phyloP scores from a whole-genome alignment of 1,140 invertebrate genomes.

The Branchinecta lindahli region DNA sequence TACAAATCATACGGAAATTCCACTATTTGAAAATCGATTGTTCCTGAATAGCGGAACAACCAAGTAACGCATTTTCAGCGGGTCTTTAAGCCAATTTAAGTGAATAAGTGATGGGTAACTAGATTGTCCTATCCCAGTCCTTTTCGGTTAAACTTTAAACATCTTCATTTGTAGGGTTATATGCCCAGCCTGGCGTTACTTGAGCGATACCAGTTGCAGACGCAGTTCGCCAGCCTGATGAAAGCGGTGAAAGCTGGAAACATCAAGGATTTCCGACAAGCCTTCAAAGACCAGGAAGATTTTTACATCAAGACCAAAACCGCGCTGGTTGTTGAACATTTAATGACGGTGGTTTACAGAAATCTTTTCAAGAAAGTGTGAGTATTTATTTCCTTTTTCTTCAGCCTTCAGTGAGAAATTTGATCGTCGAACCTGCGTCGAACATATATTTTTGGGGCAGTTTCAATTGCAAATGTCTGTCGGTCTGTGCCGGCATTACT shows the following conservation, averaged over 20 bases:
- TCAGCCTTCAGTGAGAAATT: not conserved
- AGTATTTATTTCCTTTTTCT: not conserved
- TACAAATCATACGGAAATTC: no score
- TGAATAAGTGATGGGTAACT: no score
- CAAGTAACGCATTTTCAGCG: no score
- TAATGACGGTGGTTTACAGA: not conserved
- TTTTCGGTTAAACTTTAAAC: no score
- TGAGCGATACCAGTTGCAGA: not conserved
- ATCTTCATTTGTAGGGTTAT: not conserved
- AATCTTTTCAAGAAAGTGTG: conserved; percentile 1
- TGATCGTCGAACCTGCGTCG: no score
- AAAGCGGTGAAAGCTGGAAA: not conserved
- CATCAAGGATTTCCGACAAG: not conserved
- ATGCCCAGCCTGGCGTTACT: not conserved
- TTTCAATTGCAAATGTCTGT: no score
- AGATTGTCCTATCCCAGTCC: no score
- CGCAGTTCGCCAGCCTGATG: not conserved
- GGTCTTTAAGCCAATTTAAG: no score
- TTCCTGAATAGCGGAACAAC: no score
- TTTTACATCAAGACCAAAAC: not conserved
- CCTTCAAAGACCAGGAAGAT: not conserved
- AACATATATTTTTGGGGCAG: no score
- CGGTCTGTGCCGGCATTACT: no score
- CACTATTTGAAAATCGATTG: no score
- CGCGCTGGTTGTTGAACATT: not conserved